Percentiles rank a stretch among this genome's conserved stretches.
Evolutionary conservation across 1,140 invertebrate species (phyloP).

Genomic region (Aphelenchoides fujianensis): DNA sequence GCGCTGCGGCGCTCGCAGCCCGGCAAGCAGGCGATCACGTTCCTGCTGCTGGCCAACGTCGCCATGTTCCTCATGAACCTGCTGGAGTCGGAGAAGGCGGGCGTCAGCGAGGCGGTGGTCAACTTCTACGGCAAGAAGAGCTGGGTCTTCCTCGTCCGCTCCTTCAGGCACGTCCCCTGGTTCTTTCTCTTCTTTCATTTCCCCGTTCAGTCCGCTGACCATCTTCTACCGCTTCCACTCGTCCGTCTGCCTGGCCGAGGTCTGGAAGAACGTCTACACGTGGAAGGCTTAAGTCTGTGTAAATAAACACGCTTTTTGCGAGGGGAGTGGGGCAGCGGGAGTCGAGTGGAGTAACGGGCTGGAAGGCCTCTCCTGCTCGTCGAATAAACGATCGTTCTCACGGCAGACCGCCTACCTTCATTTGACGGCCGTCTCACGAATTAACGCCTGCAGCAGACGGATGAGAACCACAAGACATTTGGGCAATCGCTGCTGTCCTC

Average conservation of each 20-base stretch:
- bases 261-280: slow-evolving; percentile 60
- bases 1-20: slow-evolving; percentile 48
- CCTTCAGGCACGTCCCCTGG: slow-evolving; percentile 26
- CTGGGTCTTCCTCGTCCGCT: too few relatives aligned
- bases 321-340: too few relatives aligned
- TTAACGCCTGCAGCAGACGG: too few relatives aligned
- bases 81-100: slow-evolving; percentile 58
- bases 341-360: too few relatives aligned
- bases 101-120: slow-evolving; percentile 26
- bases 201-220: slow-evolving; percentile 56
- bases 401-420: too few relatives aligned
- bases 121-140: background rate
- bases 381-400: too few relatives aligned
- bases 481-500: too few relatives aligned
- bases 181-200: slow-evolving; percentile 60
- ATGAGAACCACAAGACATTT: too few relatives aligned
- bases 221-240: slow-evolving; percentile 61
- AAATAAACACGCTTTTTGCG: too few relatives aligned
- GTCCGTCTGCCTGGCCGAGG: slow-evolving; percentile 60
- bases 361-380: too few relatives aligned
- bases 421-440: too few relatives aligned
- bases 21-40: slow-evolving; percentile 53
- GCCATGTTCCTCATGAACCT: slow-evolving; percentile 62
- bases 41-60: slow-evolving; percentile 52
- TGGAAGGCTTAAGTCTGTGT: slow-evolving; percentile 57